Evolutionary conservation across 2,888 invertebrate genomes (phyloP).

Genomic region (Troilus luridus): DNA sequence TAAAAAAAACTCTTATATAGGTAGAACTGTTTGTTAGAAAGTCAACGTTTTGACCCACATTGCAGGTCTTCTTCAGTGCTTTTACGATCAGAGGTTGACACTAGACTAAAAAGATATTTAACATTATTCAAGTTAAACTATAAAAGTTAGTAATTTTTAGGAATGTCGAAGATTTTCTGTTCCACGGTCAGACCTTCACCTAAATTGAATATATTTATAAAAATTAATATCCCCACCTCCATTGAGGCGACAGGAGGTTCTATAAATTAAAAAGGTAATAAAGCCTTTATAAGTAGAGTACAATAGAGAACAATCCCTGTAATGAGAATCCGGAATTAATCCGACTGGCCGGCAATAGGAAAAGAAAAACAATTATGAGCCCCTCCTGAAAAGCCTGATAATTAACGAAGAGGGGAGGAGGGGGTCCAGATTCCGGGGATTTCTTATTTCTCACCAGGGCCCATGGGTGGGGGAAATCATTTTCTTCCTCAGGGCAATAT

Average conservation of each 20-base stretch:
- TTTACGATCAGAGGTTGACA: too few relatives aligned
- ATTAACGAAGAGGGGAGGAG: constrained; percentile 28
- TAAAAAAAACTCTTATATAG: too few relatives aligned
- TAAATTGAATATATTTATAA: not conserved
- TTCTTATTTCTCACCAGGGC: constrained; percentile 42
- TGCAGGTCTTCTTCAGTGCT: too few relatives aligned
- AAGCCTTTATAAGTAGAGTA: constrained; percentile 38
- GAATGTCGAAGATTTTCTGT: too few relatives aligned
- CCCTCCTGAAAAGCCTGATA: constrained; percentile 44
- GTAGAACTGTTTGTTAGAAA: too few relatives aligned
- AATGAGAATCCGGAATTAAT: constrained; percentile 49
- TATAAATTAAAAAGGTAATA: constrained; percentile 46
- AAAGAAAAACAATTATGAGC: constrained; percentile 50
- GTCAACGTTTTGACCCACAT: too few relatives aligned
- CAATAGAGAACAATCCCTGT: constrained; percentile 31
- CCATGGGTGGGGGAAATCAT: not conserved
- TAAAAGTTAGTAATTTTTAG: too few relatives aligned
- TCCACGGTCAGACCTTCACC: not conserved
- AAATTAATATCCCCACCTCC: not conserved
- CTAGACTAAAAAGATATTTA: too few relatives aligned
- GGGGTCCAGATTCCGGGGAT: constrained; percentile 44
- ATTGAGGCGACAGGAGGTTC: not conserved
- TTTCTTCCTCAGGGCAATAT: constrained; percentile 43
- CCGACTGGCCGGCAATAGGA: constrained; percentile 19
- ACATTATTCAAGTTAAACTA: too few relatives aligned